phyloP scores from a whole-genome alignment of 2,113 vertebrate species.

The Macquaria ambigua region DNA sequence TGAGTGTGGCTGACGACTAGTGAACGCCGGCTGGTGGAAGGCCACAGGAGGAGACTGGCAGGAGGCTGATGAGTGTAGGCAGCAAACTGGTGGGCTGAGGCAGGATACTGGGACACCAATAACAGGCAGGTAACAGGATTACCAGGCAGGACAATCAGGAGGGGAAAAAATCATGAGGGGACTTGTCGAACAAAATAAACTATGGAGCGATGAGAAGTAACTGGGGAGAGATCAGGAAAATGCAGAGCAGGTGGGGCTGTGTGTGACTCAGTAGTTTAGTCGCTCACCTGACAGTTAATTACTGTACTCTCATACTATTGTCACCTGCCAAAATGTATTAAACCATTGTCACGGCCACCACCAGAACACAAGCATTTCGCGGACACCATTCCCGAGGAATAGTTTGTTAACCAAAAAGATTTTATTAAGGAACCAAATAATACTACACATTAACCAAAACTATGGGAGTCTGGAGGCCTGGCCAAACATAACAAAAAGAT shows the following conservation, averaged over 20 bases:
- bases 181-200: constrained; percentile 14
- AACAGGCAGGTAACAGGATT: constrained; percentile 32
- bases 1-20: neutral
- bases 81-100: neutral
- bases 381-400: too few species aligned
- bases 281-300: too few species aligned
- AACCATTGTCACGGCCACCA: too few species aligned
- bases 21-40: neutral
- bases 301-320: too few species aligned
- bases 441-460: too few species aligned
- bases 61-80: constrained; percentile 1
- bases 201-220: constrained; percentile 5
- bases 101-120: constrained; percentile 1
- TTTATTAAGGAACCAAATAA: too few species aligned
- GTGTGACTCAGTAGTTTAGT: neutral
- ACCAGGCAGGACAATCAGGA: constrained; percentile 4
- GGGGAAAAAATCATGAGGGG: neutral
- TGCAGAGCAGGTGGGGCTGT: neutral
- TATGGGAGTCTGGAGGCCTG: too few species aligned
- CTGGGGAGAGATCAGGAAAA: constrained; percentile 15
- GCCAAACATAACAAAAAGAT: too few species aligned
- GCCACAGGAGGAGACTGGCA: neutral
- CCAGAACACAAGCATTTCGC: too few species aligned
- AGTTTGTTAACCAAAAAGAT: too few species aligned
- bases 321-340: too few species aligned